Evolutionary conservation across 2,888 invertebrate genomes (phyloP), one percentile per base, ranked within the genome.

Genomic region (Andrena bucephala): DNA sequence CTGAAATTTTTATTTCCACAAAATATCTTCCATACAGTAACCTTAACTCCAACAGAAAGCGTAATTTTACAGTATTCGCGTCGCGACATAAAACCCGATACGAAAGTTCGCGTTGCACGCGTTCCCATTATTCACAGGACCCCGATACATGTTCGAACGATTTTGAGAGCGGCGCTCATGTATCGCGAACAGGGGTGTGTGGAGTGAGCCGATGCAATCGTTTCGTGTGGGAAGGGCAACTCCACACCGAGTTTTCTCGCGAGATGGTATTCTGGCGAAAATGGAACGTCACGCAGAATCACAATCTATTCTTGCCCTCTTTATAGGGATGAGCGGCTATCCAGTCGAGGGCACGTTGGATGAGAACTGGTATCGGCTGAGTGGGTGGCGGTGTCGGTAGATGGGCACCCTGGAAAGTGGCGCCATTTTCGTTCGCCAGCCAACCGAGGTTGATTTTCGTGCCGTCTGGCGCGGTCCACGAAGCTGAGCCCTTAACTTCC

Each of bases 381-480:
- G 94, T 76, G 16, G 92, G 90, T 24, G 91, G 91, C 2, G 94
- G 92, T 0, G 94, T 93, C n/a, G 94, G 94, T 33, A 94, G 87
- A 85, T 94, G 94, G 24, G 91, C 92, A 3, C 94, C 94, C 75
- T 92, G 90, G 50, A 94, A 93, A 33, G 91, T 89, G 83, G 94
- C 94, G 13, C 94, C 94, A 48, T 94, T 93, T 83, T 94, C 94
- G 85, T 94, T 94, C 50, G 94, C 94, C 20, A 91, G 87, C 90
- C 94, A 94, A 13, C 89, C 92, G 77, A 94, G 83, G 50, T 90
- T 91, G 77, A 94, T 91, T 31, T 87, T 91, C 65, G 91, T 89
- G 20, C 94, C 94, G 65, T 94, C 94, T 13, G 93, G 93, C 13
- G 92, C 92, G 2, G 93, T 93, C 92, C 94, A 94, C 8, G 94